phyloP scores from a whole-genome alignment of 2,113 vertebrate species.

The Elephantulus edwardii region DNA sequence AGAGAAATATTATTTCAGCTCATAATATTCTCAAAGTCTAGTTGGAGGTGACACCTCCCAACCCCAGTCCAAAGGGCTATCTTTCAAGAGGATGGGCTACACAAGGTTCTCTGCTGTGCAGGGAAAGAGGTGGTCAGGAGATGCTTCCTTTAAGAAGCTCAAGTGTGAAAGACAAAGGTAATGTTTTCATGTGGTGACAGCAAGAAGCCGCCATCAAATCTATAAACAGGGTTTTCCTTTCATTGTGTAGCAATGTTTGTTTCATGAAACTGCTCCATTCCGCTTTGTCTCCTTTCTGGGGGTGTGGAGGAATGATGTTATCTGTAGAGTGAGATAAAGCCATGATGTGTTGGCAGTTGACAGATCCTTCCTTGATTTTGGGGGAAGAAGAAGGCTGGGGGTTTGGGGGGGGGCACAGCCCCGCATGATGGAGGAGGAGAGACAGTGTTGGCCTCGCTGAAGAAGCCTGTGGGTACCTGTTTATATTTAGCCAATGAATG shows the following conservation, averaged over 20 bases:
- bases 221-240: not conserved
- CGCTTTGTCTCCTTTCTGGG: conserved; percentile 31
- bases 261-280: conserved; percentile 34
- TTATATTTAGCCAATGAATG: conserved; percentile 69
- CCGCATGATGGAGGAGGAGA: not conserved
- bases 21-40: not conserved
- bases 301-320: conserved; percentile 41
- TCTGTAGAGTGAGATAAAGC: conserved; percentile 6
- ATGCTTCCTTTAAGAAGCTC: not conserved
- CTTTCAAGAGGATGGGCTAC: not conserved
- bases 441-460: not conserved
- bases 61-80: not conserved
- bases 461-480: conserved; percentile 14
- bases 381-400: not conserved
- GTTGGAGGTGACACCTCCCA: not conserved
- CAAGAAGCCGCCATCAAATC: not conserved
- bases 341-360: not conserved
- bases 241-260: not conserved
- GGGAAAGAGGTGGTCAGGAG: not conserved
- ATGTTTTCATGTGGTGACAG: not conserved
- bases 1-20: conserved; percentile 5
- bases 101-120: not conserved
- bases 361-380: not conserved
- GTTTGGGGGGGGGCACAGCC: not conserved
- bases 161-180: not conserved